Percentiles rank a stretch among this genome's conserved stretches.
Conservation (phyloP, 2,888 invertebrate genomes). For the Petrophora chlorosata region DNA sequence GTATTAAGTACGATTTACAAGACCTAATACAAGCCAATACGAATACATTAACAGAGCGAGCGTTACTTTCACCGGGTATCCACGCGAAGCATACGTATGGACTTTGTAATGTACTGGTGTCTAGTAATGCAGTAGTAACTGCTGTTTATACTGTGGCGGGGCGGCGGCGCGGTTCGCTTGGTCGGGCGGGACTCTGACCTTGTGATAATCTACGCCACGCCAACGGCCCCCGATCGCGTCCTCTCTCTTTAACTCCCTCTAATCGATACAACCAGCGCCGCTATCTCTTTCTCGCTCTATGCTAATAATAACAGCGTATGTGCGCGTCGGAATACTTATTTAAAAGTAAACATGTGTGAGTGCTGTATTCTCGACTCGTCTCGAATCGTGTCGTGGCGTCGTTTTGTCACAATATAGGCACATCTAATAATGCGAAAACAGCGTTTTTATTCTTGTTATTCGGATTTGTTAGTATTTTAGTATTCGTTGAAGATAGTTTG, state of each 20-base stretch:
- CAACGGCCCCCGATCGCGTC: slow-evolving; percentile 48
- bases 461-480: too few relatives aligned
- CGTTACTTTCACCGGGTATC: slow-evolving; percentile 46
- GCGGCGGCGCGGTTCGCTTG: slow-evolving; percentile 18
- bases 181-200: slow-evolving; percentile 57
- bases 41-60: slow-evolving; percentile 9
- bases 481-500: too few relatives aligned
- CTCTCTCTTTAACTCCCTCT: slow-evolving; percentile 55
- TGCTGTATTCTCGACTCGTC: slow-evolving; percentile 57
- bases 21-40: slow-evolving; percentile 1
- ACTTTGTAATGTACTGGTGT: not conserved
- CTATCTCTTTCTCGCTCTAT: slow-evolving; percentile 53
- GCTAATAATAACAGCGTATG: slow-evolving; percentile 68
- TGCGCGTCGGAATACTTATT: slow-evolving; percentile 24
- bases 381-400: too few relatives aligned
- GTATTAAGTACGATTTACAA: not conserved
- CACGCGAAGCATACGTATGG: slow-evolving; percentile 14
- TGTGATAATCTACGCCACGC: slow-evolving; percentile 66
- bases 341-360: slow-evolving; percentile 41
- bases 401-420: slow-evolving; percentile 36
- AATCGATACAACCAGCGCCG: slow-evolving; percentile 59
- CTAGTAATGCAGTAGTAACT: slow-evolving; percentile 19
- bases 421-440: too few relatives aligned
- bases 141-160: slow-evolving; percentile 21
- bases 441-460: too few relatives aligned